These are phyloP conservation scores for Coremacera marginata DNA, from an alignment of 2,888 invertebrate genomes.

Conservation along the genomic window DNA sequence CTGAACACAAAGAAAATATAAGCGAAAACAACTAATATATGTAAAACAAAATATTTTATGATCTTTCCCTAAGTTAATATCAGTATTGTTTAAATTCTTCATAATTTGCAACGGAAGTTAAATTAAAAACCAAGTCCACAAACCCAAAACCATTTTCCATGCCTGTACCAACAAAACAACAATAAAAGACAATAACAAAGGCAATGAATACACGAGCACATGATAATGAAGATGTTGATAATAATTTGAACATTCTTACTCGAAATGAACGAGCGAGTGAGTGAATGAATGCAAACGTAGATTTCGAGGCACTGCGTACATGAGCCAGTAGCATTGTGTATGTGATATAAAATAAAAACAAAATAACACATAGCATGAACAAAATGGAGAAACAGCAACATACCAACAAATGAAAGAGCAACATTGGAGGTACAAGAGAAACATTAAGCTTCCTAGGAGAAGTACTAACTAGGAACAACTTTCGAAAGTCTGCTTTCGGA, in stretches of 20 bases:
- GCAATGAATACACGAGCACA: conserved; percentile 33
- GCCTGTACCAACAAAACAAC: conserved; percentile 9
- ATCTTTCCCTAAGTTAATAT: too few species aligned
- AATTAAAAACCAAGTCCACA: not conserved
- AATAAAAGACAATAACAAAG: conserved; percentile 33
- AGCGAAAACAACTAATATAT: too few species aligned
- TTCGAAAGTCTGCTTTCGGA: conserved; percentile 54
- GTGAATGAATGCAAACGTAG: conserved; percentile 2
- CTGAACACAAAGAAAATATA: too few species aligned
- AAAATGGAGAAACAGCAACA: conserved; percentile 37
- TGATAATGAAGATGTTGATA: conserved; percentile 27
- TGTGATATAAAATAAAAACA: conserved; percentile 32
- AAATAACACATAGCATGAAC: conserved; percentile 34
- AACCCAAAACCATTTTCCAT: not conserved
- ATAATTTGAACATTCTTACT: conserved; percentile 30
- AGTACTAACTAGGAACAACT: conserved; percentile 48
- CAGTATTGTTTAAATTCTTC: too few species aligned
- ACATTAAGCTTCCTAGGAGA: conserved; percentile 31
- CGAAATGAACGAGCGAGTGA: conserved; percentile 20
- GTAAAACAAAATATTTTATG: too few species aligned
- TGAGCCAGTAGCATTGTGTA: conserved; percentile 24
- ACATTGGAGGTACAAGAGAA: conserved; percentile 26
- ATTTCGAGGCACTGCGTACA: not conserved
- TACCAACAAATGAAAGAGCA: conserved; percentile 25
- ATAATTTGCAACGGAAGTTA: too few species aligned